Conservation (phyloP, 2,888 invertebrate species). For the Drosophila recens region DNA sequence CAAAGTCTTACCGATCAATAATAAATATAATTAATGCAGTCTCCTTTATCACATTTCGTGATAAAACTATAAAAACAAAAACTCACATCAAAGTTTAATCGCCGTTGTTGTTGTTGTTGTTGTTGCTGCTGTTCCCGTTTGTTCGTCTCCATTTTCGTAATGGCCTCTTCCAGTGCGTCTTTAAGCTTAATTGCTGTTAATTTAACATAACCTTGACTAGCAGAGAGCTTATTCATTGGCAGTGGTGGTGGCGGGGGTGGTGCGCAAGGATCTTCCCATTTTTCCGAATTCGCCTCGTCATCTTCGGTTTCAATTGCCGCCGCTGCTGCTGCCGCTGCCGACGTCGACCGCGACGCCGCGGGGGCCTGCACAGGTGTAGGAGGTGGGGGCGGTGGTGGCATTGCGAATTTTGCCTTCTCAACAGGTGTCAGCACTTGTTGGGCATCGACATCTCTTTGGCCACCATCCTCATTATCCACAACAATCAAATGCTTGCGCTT, state of each 20-base stretch:
- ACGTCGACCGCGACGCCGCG: neutral
- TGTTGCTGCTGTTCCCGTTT: slow-evolving; percentile 32
- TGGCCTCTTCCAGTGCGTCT: slow-evolving; percentile 71
- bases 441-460: slow-evolving; percentile 26
- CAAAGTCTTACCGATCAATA: too few relatives aligned
- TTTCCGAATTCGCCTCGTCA: slow-evolving; percentile 64
- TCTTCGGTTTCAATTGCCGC: slow-evolving; percentile 52
- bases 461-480: slow-evolving; percentile 28
- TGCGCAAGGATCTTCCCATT: slow-evolving; percentile 70
- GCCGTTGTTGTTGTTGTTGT: slow-evolving; percentile 5
- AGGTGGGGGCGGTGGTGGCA: slow-evolving; percentile 79
- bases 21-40: too few relatives aligned
- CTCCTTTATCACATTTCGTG: neutral
- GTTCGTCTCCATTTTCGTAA: slow-evolving; percentile 65
- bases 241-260: slow-evolving; percentile 73
- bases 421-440: slow-evolving; percentile 54
- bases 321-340: slow-evolving; percentile 19
- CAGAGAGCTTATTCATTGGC: slow-evolving; percentile 33
- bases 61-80: neutral
- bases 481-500: slow-evolving; percentile 43
- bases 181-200: slow-evolving; percentile 63
- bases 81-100: slow-evolving; percentile 36
- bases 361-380: slow-evolving; percentile 73
- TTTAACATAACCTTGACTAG: slow-evolving; percentile 48
- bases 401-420: slow-evolving; percentile 40